These are phyloP conservation scores for Aix galericulata DNA, from an alignment of 2,113 vertebrate species.

Conservation along the genomic window DNA sequence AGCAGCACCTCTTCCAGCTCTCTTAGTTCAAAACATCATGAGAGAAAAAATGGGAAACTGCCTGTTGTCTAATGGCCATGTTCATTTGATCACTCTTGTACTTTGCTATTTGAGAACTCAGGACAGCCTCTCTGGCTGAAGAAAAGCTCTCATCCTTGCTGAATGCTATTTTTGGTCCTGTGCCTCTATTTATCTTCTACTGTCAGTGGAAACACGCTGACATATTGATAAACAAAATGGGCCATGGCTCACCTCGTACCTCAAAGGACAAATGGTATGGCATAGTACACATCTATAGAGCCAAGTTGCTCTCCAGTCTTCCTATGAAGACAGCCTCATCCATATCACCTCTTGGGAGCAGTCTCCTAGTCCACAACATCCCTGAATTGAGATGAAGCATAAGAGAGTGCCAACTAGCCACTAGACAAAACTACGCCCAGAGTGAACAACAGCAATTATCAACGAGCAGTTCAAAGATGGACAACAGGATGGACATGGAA, in stretches of 20 bases:
- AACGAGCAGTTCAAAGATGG: background rate
- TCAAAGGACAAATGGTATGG: background rate
- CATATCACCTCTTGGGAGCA: background rate
- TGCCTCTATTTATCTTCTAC: background rate
- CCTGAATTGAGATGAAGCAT: background rate
- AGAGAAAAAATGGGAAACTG: background rate
- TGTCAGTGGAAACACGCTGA: background rate
- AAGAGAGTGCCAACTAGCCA: background rate
- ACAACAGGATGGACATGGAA: background rate
- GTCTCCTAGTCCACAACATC: background rate
- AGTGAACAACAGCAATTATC: background rate
- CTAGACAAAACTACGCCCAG: background rate
- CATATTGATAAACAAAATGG: background rate
- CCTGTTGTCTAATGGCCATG: background rate
- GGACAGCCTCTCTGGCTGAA: background rate
- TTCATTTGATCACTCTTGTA: background rate
- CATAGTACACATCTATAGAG: background rate
- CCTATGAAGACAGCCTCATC: background rate
- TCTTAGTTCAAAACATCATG: background rate
- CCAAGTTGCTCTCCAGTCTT: background rate
- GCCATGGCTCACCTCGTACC: background rate
- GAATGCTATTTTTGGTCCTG: background rate
- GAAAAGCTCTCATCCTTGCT: background rate
- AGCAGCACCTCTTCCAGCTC: background rate
- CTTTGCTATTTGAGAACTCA: background rate